Conservation (phyloP, 2,797 vertebrate genomes). For the Melanogrammus aeglefinus region DNA sequence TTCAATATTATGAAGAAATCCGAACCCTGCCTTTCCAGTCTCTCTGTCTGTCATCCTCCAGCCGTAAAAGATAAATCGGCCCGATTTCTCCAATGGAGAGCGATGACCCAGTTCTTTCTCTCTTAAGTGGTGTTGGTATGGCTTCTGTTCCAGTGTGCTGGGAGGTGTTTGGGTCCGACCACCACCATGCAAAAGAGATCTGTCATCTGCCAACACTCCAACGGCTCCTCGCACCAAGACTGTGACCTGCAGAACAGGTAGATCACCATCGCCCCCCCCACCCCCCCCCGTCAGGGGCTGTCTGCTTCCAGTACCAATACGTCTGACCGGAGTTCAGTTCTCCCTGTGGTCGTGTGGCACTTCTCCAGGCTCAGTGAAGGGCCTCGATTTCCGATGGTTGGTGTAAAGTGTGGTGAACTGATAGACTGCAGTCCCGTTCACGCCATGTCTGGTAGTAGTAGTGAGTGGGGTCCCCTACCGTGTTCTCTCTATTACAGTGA, state of each 20-base stretch:
- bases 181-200: constrained; percentile 70
- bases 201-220: constrained; percentile 71
- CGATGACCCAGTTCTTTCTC: background rate
- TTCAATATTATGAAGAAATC: background rate
- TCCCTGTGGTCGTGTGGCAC: background rate
- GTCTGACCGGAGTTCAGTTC: background rate
- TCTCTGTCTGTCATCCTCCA: background rate
- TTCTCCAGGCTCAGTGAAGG: background rate
- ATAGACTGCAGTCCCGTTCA: background rate
- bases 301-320: background rate
- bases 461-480: background rate
- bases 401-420: background rate
- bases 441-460: background rate
- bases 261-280: background rate
- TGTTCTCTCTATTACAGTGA: background rate
- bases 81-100: background rate
- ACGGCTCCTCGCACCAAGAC: constrained; percentile 66
- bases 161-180: constrained; percentile 69
- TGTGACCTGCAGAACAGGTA: constrained; percentile 82
- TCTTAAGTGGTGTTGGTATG: background rate
- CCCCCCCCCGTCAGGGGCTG: background rate
- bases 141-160: constrained; percentile 74
- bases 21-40: background rate
- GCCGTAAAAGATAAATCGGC: background rate
- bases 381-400: background rate